A percentile compares a stretch with the other conserved stretches of the same genome.
These are phyloP conservation scores for Spodoptera picta DNA, from an alignment of 2,888 invertebrate species.

Conservation along the genomic window DNA sequence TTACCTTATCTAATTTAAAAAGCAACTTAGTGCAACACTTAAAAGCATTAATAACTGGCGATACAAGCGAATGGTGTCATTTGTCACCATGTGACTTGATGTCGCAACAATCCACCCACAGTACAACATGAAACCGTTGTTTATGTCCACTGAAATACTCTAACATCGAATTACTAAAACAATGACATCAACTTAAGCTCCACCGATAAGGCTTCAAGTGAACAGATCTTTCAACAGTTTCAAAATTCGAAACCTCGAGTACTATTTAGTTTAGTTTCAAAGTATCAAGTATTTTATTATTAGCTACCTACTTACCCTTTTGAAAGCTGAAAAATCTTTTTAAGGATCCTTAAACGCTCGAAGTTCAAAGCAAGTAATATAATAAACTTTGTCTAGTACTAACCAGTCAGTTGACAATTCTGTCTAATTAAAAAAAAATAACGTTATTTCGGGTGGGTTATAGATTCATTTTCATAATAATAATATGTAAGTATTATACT, in stretches of 20 bases:
- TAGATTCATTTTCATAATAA: too few relatives aligned
- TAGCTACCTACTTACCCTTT: too few relatives aligned
- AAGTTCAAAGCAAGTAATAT: too few relatives aligned
- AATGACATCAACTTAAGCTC: slow-evolving; percentile 40
- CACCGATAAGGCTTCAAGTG: slow-evolving; percentile 34
- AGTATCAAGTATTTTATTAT: too few relatives aligned
- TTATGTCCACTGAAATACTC: slow-evolving; percentile 28
- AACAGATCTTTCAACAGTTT: slow-evolving; percentile 21
- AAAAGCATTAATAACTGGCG: slow-evolving; percentile 11
- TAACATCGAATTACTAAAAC: slow-evolving; percentile 33
- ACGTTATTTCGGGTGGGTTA: too few relatives aligned
- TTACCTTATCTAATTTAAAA: slow-evolving; percentile 17
- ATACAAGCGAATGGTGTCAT: slow-evolving; percentile 17
- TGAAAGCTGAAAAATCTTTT: too few relatives aligned
- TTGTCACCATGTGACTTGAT: slow-evolving; percentile 25
- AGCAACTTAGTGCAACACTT: slow-evolving; percentile 29
- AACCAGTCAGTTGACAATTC: too few relatives aligned
- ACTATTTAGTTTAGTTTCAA: too few relatives aligned
- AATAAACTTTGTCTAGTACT: too few relatives aligned
- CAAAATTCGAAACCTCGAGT: background rate
- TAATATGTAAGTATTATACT: too few relatives aligned
- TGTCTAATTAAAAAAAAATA: too few relatives aligned
- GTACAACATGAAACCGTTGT: slow-evolving; percentile 29
- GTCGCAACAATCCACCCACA: slow-evolving; percentile 26
- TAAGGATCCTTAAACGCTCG: too few relatives aligned